Percentiles rank a stretch among this genome's conserved stretches.
Evolutionary conservation across 2,888 invertebrate genomes (phyloP).

Genomic region (Phoenoteleia sp.): DNA sequence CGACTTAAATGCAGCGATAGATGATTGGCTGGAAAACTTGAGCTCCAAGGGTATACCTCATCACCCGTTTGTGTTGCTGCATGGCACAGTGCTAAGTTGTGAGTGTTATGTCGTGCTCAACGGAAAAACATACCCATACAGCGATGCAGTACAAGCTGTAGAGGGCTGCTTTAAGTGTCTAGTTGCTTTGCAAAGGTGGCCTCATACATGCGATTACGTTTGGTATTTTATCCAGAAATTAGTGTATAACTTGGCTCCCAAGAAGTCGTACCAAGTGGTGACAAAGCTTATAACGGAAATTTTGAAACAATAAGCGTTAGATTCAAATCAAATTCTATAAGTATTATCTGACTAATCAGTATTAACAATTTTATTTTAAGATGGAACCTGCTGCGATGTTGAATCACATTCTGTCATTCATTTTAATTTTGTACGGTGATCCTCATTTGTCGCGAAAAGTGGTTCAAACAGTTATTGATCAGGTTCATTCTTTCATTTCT

Average conservation of each 20-base stretch:
- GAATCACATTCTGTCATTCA: slow-evolving; percentile 10
- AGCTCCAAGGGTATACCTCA: too few relatives aligned
- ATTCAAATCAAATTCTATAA: too few relatives aligned
- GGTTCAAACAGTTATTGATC: slow-evolving; percentile 21
- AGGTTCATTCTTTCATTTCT: too few relatives aligned
- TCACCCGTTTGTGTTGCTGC: background rate
- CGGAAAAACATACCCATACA: background rate
- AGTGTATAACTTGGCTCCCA: background rate
- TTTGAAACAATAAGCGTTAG: too few relatives aligned
- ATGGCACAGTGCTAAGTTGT: background rate
- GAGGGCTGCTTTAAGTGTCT: slow-evolving; percentile 20
- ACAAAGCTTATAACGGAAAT: too few relatives aligned
- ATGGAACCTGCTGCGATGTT: background rate
- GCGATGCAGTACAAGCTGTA: background rate
- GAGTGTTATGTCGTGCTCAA: background rate
- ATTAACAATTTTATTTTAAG: too few relatives aligned
- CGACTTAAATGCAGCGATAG: background rate
- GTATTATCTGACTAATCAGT: too few relatives aligned
- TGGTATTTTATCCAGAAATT: slow-evolving; percentile 1
- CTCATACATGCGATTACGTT: background rate
- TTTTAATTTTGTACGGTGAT: slow-evolving; percentile 20
- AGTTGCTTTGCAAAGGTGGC: background rate
- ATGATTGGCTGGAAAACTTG: background rate
- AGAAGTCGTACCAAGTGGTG: too few relatives aligned
- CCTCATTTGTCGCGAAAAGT: slow-evolving; percentile 4